Evolutionary conservation across 2,888 invertebrate genomes (phyloP).

Genomic region (Leptarthrus brevirostris): DNA sequence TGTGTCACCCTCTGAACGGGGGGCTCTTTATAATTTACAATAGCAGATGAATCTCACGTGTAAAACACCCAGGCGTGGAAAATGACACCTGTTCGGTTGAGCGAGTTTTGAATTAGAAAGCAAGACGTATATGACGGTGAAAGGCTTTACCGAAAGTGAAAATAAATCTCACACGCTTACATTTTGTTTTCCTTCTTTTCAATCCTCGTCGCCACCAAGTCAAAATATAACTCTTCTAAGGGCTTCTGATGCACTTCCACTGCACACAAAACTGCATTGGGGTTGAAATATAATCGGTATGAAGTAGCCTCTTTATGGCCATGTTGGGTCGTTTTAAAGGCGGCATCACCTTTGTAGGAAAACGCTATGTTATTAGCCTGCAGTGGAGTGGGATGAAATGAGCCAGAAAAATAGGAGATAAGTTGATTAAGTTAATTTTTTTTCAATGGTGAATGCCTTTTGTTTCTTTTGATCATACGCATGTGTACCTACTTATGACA

Average conservation of each 20-base stretch:
- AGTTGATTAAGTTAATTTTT: constrained; percentile 49
- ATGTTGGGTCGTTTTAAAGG: not conserved
- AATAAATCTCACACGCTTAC: constrained; percentile 6
- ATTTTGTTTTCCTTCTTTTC: constrained; percentile 8
- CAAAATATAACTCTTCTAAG: not conserved
- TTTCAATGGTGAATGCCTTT: constrained; percentile 13
- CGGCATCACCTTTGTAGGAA: not conserved
- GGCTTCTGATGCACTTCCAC: not conserved
- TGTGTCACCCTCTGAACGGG: not conserved
- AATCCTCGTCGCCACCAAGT: constrained; percentile 13
- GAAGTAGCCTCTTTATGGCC: not conserved
- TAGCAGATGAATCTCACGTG: not conserved
- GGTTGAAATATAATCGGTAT: not conserved
- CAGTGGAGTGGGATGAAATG: not conserved
- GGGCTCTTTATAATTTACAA: not conserved
- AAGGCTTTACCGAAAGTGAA: constrained; percentile 12
- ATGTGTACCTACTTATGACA: not conserved
- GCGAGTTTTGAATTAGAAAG: constrained; percentile 10
- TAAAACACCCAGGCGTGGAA: constrained; percentile 20
- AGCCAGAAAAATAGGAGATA: constrained; percentile 3
- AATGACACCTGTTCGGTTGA: constrained; percentile 30
- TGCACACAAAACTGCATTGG: constrained; percentile 10
- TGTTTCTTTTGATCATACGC: constrained; percentile 1
- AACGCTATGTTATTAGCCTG: constrained; percentile 35
- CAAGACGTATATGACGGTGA: not conserved